Conservation (phyloP, 2,113 vertebrate species). For the Calidris pugnax region DNA sequence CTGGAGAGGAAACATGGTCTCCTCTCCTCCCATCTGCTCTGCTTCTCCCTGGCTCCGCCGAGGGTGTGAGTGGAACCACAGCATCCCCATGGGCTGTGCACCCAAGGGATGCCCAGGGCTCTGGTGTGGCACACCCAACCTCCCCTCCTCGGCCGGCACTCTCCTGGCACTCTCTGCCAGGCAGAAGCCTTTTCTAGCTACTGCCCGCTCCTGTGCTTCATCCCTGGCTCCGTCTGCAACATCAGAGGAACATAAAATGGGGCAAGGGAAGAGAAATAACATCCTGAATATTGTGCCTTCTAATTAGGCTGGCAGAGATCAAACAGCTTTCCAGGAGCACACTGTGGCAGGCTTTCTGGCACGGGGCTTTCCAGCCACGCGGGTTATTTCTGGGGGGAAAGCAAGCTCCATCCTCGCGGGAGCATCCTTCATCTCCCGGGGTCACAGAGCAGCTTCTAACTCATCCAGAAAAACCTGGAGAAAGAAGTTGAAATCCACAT, state of each 20-base stretch:
- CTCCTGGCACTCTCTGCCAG: neutral
- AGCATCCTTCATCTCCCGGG: rapidly evolving
- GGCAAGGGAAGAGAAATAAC: neutral
- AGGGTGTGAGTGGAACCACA: neutral
- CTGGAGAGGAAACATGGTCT: neutral
- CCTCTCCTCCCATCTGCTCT: neutral
- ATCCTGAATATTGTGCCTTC: neutral
- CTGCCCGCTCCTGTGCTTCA: neutral
- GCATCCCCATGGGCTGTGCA: neutral
- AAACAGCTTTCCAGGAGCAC: neutral
- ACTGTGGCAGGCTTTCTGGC: neutral
- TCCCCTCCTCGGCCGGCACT: rapidly evolving
- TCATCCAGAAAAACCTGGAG: neutral
- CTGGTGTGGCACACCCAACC: neutral
- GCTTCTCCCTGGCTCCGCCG: neutral
- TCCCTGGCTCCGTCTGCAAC: neutral
- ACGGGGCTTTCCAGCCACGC: neutral
- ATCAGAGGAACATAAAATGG: neutral
- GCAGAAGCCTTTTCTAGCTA: neutral
- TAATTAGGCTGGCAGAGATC: neutral
- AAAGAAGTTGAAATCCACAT: neutral
- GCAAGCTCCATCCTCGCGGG: neutral
- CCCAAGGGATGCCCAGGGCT: neutral
- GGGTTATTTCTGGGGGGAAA: neutral
- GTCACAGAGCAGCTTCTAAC: neutral